These are phyloP conservation scores for Pantala flavescens DNA, from an alignment of 1,140 invertebrate genomes.

Conservation along the genomic window DNA sequence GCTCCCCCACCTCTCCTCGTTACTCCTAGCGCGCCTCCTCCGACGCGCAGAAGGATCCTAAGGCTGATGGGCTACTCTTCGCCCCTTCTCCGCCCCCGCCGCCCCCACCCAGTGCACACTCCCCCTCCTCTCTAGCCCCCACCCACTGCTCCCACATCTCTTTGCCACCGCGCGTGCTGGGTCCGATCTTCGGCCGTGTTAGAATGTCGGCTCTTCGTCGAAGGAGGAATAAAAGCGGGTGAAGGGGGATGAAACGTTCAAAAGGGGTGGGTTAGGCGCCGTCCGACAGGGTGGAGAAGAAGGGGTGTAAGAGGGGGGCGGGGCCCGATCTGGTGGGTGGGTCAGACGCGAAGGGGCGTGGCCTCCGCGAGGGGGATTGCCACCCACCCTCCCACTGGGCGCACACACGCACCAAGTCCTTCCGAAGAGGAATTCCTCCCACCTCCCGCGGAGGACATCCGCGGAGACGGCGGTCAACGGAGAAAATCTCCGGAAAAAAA, in stretches of 20 bases:
- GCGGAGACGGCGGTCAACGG: too few relatives aligned
- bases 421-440: background rate
- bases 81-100: background rate
- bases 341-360: slow-evolving; percentile 1
- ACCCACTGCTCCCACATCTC: background rate
- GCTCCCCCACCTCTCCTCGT: background rate
- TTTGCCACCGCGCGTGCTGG: background rate
- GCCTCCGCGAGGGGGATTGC: background rate
- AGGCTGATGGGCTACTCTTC: background rate
- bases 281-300: background rate
- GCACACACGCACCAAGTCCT: background rate
- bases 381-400: background rate
- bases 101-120: background rate
- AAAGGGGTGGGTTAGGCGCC: background rate
- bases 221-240: background rate
- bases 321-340: background rate
- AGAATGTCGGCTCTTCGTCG: too few relatives aligned
- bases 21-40: slow-evolving; percentile 6
- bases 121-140: background rate
- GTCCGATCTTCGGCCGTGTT: background rate
- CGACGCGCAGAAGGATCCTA: background rate
- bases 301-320: background rate
- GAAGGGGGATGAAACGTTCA: background rate
- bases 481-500: too few relatives aligned
- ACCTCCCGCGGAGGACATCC: background rate